Base-by-base conservation (phyloP, 1,140 invertebrate species). In the Dryas iulia region DNA sequence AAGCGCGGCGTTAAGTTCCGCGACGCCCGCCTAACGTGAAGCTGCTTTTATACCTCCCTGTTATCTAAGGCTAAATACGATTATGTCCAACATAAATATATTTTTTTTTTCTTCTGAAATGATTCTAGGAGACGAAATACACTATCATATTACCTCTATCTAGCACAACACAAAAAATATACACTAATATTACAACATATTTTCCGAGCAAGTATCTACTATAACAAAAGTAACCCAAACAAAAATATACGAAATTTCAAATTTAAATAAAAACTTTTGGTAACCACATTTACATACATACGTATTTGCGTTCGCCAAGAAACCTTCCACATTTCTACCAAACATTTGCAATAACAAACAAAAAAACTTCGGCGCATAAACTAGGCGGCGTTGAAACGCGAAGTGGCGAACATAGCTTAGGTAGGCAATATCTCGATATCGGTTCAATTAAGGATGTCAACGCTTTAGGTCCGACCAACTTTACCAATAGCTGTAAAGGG, bases 401-500 rank as follows among this genome's bases (percentile, higher is more conserved):
- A 68, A 72, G 65, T 63, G 61, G 54, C 58, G 56, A 66, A 35
- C 71, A 57, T 66, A 63, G 69, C 58, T 73, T 30, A 26, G 31
- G 31, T 24, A 18, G 28, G 30, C 66, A 63, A 69, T 65, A 66
- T 68, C 56, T 56, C 58, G 52, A 61, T 74, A 74, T 71, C 65
- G 57, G 61, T 71, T 71, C 72, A 71, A 71, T 71, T 71, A 71
- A 71, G 66, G 59, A 58, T 74, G 72, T 71, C 72, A 59, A 57
- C 72, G 68, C 60, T 39, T 14, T 39, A 39, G 11, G 33, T 39
- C 14, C 33, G 33, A 39, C 33, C n/a, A 39, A 39, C 33, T 39
- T 39, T 39, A 18, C n/a, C 33, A 39, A 39, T 39, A 39, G 33
- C 57, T 25, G 59, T 30, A 25, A 60, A 66, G 52, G 68, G 26